phyloP scores from a whole-genome alignment of 2,797 vertebrate species.

The Argya squamiceps region DNA sequence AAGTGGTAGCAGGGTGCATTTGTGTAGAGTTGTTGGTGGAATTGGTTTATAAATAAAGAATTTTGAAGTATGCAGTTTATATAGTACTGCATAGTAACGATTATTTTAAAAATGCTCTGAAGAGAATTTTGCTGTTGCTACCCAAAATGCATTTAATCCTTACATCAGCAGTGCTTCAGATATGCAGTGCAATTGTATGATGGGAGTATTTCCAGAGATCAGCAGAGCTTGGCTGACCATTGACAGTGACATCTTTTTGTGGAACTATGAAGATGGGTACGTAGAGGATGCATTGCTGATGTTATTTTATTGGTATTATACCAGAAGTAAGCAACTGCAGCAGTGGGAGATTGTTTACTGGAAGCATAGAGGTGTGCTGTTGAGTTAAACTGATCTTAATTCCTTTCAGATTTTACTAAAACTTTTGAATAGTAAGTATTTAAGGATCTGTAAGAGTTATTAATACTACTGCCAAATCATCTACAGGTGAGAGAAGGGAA shows the following conservation, averaged over 20 bases:
- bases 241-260: conserved; percentile 98
- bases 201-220: conserved; percentile 98
- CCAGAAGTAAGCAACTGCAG: background rate
- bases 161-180: conserved; percentile 79
- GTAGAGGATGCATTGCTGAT: conserved; percentile 31
- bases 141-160: conserved; percentile 10
- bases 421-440: background rate
- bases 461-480: background rate
- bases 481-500: background rate
- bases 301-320: background rate
- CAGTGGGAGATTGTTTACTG: background rate
- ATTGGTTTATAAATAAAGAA: background rate
- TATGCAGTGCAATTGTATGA: conserved; percentile 99
- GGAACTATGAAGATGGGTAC: conserved; percentile 98
- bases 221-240: conserved; percentile 96
- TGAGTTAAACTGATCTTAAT: background rate
- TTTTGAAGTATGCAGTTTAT: background rate
- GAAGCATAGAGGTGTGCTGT: background rate
- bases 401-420: background rate
- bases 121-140: background rate
- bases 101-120: rapidly evolving
- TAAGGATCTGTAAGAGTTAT: background rate
- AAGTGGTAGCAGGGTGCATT: background rate
- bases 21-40: background rate
- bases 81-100: background rate